Conservation (phyloP, 1,140 invertebrate genomes). For the Temnothorax longispinosus region DNA sequence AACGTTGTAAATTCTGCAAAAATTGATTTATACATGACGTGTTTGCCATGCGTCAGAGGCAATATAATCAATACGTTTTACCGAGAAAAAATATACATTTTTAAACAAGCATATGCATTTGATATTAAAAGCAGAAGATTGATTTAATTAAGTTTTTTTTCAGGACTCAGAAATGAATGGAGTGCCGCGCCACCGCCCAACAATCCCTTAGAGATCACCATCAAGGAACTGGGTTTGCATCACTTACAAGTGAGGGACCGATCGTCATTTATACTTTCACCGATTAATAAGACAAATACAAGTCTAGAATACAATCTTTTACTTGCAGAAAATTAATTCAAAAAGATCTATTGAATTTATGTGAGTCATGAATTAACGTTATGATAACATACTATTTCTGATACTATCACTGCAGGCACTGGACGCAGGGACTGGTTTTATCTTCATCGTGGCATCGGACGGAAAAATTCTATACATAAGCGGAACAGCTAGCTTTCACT, state of each 20-base stretch:
- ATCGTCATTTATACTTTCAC: not conserved
- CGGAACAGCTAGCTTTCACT: conserved; percentile 98
- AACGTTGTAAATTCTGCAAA: not conserved
- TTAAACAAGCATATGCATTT: not conserved
- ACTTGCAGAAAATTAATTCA: not conserved
- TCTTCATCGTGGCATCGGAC: conserved; percentile 98
- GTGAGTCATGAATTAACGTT: not conserved
- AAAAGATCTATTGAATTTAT: not conserved
- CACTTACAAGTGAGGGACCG: conserved; percentile 91
- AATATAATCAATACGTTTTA: not conserved
- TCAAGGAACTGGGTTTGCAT: conserved; percentile 97
- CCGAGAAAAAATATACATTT: not conserved
- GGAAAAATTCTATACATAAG: conserved; percentile 99
- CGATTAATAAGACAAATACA: not conserved
- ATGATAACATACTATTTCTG: conserved; percentile 44
- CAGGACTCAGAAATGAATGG: conserved; percentile 98
- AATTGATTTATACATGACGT: not conserved
- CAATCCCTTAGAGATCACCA: conserved; percentile 91
- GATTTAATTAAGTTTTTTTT: conserved; percentile 70
- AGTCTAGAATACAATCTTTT: conserved; percentile 2
- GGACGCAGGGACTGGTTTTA: conserved; percentile 92
- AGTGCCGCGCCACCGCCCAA: conserved; percentile 91
- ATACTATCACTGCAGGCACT: conserved; percentile 89
- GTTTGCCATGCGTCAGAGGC: no score
- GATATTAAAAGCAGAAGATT: not conserved